phyloP scores from a whole-genome alignment of 2,888 invertebrate species.

The Napeogenes sylphis region DNA sequence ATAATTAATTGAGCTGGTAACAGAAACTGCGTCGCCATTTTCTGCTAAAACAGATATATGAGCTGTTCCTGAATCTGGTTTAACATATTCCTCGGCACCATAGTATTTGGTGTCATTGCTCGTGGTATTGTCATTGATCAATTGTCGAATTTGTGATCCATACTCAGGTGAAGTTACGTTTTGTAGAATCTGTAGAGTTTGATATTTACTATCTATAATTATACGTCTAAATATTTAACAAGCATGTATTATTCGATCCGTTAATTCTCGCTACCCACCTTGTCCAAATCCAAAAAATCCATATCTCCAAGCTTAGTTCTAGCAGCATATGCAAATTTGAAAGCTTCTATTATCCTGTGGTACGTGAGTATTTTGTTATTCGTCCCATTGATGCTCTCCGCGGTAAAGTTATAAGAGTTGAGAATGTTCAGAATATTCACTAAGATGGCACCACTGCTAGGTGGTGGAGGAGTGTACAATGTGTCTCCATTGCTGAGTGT shows the following conservation, averaged over 20 bases:
- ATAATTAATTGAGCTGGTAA: slow-evolving; percentile 93
- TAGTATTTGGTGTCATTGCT: slow-evolving; percentile 81
- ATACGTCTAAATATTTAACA: no score
- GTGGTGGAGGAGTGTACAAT: slow-evolving; percentile 89
- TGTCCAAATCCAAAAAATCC: slow-evolving; percentile 82
- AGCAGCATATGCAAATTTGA: slow-evolving; percentile 94
- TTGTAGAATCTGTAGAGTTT: slow-evolving; percentile 66
- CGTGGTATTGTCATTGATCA: slow-evolving; percentile 83
- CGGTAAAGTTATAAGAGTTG: slow-evolving; percentile 80
- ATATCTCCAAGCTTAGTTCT: slow-evolving; percentile 91
- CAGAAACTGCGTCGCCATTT: slow-evolving; percentile 94
- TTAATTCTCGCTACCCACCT: slow-evolving; percentile 66
- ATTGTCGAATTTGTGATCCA: slow-evolving; percentile 74
- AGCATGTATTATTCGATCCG: not conserved
- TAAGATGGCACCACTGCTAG: slow-evolving; percentile 90
- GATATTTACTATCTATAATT: not conserved
- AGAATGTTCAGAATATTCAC: slow-evolving; percentile 90
- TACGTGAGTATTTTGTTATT: slow-evolving; percentile 81
- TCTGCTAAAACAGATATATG: slow-evolving; percentile 90
- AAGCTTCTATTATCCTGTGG: slow-evolving; percentile 92
- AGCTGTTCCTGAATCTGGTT: slow-evolving; percentile 88
- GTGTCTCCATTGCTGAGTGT: slow-evolving; percentile 79
- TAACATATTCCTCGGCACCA: slow-evolving; percentile 78
- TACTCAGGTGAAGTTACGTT: slow-evolving; percentile 81
- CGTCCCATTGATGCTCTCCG: slow-evolving; percentile 70